Base-by-base conservation (phyloP, 2,888 invertebrate genomes). In the Bibio marci region DNA sequence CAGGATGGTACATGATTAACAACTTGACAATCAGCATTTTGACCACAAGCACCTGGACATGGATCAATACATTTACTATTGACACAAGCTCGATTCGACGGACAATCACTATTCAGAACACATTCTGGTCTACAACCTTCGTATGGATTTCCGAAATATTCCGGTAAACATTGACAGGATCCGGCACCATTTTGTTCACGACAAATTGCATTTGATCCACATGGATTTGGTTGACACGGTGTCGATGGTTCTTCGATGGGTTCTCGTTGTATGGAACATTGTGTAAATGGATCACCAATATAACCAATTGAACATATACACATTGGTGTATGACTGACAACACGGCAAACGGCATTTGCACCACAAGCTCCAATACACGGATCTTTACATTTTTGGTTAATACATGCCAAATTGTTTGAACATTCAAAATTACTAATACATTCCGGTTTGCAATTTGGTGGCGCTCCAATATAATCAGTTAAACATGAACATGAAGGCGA, bases 1-100 rank as follows among this genome's bases (percentile, higher is more conserved):
- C 88, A 88, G 34, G 78, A 76, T n/a, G 88, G 87, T 32, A 83
- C 72, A 54, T 90, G 88, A 55, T 85, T 85, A 12, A 82, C 73
- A 4, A 87, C 85, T 32, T 74, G 72, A 54, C 90, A 90, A 53
- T 82, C 77, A 3, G 88, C 82, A 55, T 79, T 79, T 39, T 70
- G 69, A 6, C 87, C 88, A 55, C 88, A 90, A 42, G 13, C 3
- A 10, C 5, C 11, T 18, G 33, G 80, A 50, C 88, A 90, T 31
- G 88, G 88, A 63, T 88, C 80, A 37, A 70, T 67, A 54, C 90
- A 90, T 57, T 85, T 86, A 54, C 81, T 82, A 52, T 83, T 85
- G 11, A 82, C 80, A 51, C 90, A 90, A 32, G 86, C 77, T 50
- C 68, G 61, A 53, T 78, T 70, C 37, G 73, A 73, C 11, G 75